Conservation (phyloP, 2,888 invertebrate genomes). For the Iphiclides podalirius region DNA sequence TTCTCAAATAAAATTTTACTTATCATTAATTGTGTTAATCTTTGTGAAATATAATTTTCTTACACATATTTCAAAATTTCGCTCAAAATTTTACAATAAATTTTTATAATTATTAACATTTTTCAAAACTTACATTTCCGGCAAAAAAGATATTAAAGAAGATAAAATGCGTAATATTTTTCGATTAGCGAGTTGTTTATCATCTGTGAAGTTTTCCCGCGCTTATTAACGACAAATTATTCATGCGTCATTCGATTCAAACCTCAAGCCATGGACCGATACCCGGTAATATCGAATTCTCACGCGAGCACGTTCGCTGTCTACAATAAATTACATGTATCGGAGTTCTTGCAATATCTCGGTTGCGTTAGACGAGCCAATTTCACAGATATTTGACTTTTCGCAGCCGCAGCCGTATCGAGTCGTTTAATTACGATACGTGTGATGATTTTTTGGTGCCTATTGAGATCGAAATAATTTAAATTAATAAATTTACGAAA, state of each 20-base stretch:
- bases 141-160: no score
- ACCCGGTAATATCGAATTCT: constrained; percentile 18
- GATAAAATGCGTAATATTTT: no score
- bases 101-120: no score
- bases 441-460: neutral
- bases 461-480: neutral
- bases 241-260: no score
- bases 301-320: constrained; percentile 29
- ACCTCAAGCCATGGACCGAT: constrained; percentile 9
- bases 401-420: constrained; percentile 2
- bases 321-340: constrained; percentile 15
- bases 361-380: constrained; percentile 21
- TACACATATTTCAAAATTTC: no score
- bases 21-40: no score
- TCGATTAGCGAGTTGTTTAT: neutral
- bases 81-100: no score
- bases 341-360: constrained; percentile 15
- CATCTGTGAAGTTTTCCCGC: constrained; percentile 7
- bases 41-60: no score
- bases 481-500: no score
- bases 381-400: constrained; percentile 21
- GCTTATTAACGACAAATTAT: no score
- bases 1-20: no score
- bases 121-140: no score
- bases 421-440: constrained; percentile 7